Percentiles rank a stretch among this genome's conserved stretches.
These are phyloP conservation scores for Orussus abietinus DNA, from an alignment of 1,140 invertebrate species.

Conservation along the genomic window DNA sequence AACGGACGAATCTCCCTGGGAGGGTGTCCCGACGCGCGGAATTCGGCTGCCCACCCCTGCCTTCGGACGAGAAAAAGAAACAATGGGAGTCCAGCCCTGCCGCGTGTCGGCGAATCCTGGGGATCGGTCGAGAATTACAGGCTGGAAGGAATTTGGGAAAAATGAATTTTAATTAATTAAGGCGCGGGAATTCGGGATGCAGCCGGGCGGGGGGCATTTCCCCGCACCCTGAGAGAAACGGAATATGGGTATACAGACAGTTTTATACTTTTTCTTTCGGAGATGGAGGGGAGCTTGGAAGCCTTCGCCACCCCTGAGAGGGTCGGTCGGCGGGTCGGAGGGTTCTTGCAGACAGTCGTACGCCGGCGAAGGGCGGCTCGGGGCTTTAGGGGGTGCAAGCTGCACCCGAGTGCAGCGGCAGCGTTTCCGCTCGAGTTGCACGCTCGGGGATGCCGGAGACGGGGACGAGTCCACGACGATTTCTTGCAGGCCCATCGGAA, in stretches of 20 bases:
- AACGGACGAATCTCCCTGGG: too few species aligned
- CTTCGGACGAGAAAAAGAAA: too few species aligned
- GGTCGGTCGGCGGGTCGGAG: constrained; percentile 23
- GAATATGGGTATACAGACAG: neutral
- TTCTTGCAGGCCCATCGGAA: too few species aligned
- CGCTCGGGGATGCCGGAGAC: too few species aligned
- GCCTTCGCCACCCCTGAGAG: constrained; percentile 13
- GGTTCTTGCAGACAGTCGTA: constrained; percentile 27
- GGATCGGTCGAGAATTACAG: too few species aligned
- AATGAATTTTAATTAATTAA: neutral
- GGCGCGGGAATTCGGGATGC: neutral
- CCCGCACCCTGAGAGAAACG: neutral
- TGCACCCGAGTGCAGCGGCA: constrained; percentile 32
- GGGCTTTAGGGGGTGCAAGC: constrained; percentile 1
- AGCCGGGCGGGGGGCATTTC: too few species aligned
- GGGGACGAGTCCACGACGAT: too few species aligned
- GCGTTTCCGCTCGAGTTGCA: constrained; percentile 27
- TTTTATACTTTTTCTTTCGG: constrained; percentile 2
- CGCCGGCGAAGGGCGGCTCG: constrained; percentile 17
- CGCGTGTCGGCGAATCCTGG: too few species aligned
- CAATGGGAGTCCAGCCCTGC: too few species aligned
- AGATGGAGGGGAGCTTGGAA: constrained; percentile 16
- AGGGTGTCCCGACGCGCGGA: too few species aligned
- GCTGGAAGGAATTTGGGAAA: neutral
- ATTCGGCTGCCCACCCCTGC: too few species aligned